Evolutionary conservation across 2,797 vertebrate species (phyloP).

Genomic region (Jordanella pulchra): DNA sequence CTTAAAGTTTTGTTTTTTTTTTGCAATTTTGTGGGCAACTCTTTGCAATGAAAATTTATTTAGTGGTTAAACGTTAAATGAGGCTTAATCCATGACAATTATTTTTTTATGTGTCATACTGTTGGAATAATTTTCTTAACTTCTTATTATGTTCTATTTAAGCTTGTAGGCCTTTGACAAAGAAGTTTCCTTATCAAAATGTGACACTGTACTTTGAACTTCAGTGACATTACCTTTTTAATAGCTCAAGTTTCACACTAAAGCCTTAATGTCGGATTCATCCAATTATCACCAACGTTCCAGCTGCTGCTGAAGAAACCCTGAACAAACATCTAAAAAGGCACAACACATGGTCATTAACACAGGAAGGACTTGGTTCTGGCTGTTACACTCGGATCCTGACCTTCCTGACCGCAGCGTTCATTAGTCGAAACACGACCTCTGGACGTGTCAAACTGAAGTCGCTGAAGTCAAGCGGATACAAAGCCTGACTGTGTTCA

Average conservation of each 20-base stretch:
- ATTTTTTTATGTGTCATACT: background rate
- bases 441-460: constrained; percentile 34
- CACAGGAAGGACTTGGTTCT: constrained; percentile 52
- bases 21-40: background rate
- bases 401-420: constrained; percentile 47
- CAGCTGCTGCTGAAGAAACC: constrained; percentile 30
- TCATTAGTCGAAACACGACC: constrained; percentile 57
- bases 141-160: background rate
- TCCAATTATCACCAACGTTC: constrained; percentile 24
- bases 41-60: background rate
- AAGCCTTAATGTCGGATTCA: constrained; percentile 29
- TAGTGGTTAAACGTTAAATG: background rate
- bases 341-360: constrained; percentile 37
- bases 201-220: background rate
- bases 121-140: background rate
- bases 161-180: background rate
- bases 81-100: background rate
- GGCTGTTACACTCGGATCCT: constrained; percentile 27
- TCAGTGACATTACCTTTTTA: background rate
- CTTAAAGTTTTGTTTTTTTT: background rate
- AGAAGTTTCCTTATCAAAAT: constrained; percentile 5
- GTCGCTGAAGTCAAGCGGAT: constrained; percentile 42
- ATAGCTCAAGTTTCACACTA: constrained; percentile 8
- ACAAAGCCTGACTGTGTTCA: constrained; percentile 41
- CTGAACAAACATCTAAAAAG: constrained; percentile 29